A percentile compares a stretch with the other conserved stretches of the same genome.
Conservation (phyloP, 2,888 invertebrate species). For the Morinoia aosen region DNA sequence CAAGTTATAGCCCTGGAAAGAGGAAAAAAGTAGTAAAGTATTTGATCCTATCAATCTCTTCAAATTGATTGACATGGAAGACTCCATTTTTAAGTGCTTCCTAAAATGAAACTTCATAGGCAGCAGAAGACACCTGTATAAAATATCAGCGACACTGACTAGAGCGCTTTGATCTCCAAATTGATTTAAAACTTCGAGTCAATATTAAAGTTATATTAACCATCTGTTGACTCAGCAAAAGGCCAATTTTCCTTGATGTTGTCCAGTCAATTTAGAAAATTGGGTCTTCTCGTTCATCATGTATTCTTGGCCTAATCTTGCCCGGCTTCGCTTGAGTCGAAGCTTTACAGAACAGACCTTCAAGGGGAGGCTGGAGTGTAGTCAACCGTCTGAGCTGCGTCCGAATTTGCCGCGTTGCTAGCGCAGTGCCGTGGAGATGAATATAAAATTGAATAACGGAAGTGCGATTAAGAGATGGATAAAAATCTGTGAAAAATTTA, state of each 20-base stretch:
- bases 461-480: no score
- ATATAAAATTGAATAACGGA: no score
- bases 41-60: not conserved
- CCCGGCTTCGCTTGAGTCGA: not conserved
- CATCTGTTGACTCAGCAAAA: conserved; percentile 20
- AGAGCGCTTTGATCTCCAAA: conserved; percentile 24
- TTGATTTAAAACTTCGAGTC: conserved; percentile 19
- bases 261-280: conserved; percentile 33
- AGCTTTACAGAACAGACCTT: not conserved
- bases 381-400: not conserved
- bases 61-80: not conserved
- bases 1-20: not conserved
- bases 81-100: not conserved
- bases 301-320: not conserved
- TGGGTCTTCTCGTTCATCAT: conserved; percentile 29
- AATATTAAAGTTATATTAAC: conserved; percentile 9
- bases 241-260: conserved; percentile 36
- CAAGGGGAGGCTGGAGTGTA: not conserved
- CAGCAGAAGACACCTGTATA: not conserved
- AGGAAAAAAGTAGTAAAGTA: not conserved
- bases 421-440: no score
- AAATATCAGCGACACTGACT: not conserved
- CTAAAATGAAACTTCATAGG: not conserved
- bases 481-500: no score
- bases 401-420: not conserved